Base-by-base conservation (phyloP, 2,888 invertebrate species). In the Epinotia nisella region DNA sequence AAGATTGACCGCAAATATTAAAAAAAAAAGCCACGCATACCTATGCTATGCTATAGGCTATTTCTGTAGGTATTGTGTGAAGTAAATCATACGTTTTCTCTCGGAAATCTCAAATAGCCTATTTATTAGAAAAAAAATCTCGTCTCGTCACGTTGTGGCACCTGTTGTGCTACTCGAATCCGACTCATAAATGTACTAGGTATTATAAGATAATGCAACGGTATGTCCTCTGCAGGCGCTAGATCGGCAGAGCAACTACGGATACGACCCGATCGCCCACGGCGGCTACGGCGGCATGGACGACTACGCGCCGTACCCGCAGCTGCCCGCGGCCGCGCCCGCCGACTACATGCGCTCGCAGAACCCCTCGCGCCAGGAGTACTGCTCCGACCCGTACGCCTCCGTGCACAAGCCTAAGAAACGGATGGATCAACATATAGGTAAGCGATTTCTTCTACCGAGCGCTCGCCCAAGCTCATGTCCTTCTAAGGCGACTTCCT, bases 381-480 rank as follows among this genome's bases (percentile, higher is more conserved):
- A 97, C 93, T 96, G 97, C 94, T 96, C 96, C 79, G 97, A 98
- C 93, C 97, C 97, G 9, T 98, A 98, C 91, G 97, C 97, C 77
- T 96, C 97, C 76, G 97, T 98, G 78, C 97, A 97, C 89, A 98
- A 98, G 92, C 97, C 97, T 79, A 97, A 97, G 94, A 98, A 97
- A 90, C 95, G 97, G 80, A 95, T 97, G 87, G 97, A 97, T 86
- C 97, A 96, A 87, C 97, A 97, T 93, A 96, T 97, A 90, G 98
- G 98, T 98, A 87, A 95, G 95, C 94, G 56, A n/a, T 13, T 45
- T 45, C 2, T 45, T n/a, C n/a, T 49, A n/a, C 35, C 35, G 29
- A 29, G 29, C 5, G 5, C 7, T 29, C 7, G 7, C 7, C 29
- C 29, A 9, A 35, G 35, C 35, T 35, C 35, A 7, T 35, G 9